Evolutionary conservation across 2,888 invertebrate genomes (phyloP), one percentile per base, ranked within the genome.

Genomic region (Drosophila yooni): DNA sequence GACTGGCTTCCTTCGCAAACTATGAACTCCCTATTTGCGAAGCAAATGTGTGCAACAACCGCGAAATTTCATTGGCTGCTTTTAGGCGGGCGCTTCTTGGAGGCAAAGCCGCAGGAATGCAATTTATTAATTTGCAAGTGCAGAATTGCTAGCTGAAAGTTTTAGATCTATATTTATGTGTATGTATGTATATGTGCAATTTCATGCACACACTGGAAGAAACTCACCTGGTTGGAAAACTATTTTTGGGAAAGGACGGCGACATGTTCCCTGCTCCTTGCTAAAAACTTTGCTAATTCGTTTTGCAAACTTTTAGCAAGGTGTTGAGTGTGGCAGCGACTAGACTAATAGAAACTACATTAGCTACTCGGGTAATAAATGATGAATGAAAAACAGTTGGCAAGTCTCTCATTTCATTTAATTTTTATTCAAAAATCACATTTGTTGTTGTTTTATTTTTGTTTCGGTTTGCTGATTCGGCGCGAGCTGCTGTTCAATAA

Each of bases 371-470:
- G n/a, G 59, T 7, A 48, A 25, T 25, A 25, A 48, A 38, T 46
- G 13, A 61, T 25, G n/a, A 48, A 38, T 46, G 13, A 61, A 50
- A 61, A 64, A 52, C 8, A 51, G 18, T 46, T 33, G 8, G 13
- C 31, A 18, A 48, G 33, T 59, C 64, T 75, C 69, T 77, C 69
- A 61, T 90, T 77, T 88, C 76, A 74, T 81, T 88, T 83, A 81
- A 89, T 87, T 81, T 88, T 88, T 90, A 88, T 90, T 88, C 81
- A 88, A 88, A 90, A 88, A 88, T 88, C 88, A 88, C 88, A 88
- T 87, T 89, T 90, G 71, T 87, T 87, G 61, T 78, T 76, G 76
- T 84, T 67, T 38, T 53, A 71, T 63, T 33, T 66, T 25, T 62
- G 29, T 21, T 51, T 38, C 18, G 38, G 53, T 75, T 63, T 68